Evolutionary conservation across 2,113 vertebrate genomes (phyloP), one percentile per base, ranked within the genome.

Genomic region (Scomber colias): DNA sequence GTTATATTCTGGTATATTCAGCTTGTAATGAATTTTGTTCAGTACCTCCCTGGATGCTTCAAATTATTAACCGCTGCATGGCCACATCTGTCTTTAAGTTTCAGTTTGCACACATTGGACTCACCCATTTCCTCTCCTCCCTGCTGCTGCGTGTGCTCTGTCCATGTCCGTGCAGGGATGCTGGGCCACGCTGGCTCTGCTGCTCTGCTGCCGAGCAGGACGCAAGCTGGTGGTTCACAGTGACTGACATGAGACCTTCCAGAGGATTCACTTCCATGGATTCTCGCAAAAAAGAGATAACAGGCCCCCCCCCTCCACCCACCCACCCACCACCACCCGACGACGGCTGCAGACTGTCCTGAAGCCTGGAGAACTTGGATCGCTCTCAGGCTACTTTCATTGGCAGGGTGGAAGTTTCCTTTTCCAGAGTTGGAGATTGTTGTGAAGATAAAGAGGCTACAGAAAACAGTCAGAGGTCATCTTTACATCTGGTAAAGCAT

Each of bases 71-170:
- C 35, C 2, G 30, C 11, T 31, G 6, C 40, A 19, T 31, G 60
- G 19, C 21, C 35, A 44, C 27, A 61, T 71, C 45, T 62, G 4
- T 49, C 54, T 84, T 57, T n/a, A 15, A 53, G 12, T 30, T 59
- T 56, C 6, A 50, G 11, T 9, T 35, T 13, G 4, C 9, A 14
- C n/a, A 70, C 71, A 73, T 1, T 40, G 48, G 21, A 51, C 95
- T 95, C 81, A 95, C 95, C 95, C 90, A 89, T 72, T 93, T 95
- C 60, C 78, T 90, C 19, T 80, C 56, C 65, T 93, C 82, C 51
- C 19, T 72, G 68, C 81, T 56, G 64, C 76, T 77, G 21, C 49
- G 82, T 12, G 17, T 0, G 12, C 82, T 67, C 74, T 76, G 80
- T 69, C 78, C 75, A 55, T 64, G 65, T 64, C 65, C 59, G 5